Conservation (phyloP, 2,888 invertebrate genomes). For the Diarsia mendica region DNA sequence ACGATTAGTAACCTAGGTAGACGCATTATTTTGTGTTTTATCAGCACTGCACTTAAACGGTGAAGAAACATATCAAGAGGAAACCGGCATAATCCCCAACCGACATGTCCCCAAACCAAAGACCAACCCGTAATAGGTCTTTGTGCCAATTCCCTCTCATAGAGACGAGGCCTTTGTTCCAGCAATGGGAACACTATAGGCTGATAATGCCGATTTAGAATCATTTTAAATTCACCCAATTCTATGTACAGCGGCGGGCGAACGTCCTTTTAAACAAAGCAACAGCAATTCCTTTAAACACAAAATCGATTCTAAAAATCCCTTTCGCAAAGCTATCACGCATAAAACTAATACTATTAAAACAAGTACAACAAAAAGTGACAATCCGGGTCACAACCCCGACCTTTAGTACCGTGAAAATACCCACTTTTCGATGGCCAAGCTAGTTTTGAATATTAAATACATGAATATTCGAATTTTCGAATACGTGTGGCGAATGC, state of each 20-base stretch:
- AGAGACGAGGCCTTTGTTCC: too few species aligned
- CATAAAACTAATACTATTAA: slow-evolving; percentile 37
- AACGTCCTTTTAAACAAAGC: neutral
- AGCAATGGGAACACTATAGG: too few species aligned
- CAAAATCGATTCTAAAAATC: neutral
- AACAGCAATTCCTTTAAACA: slow-evolving; percentile 4
- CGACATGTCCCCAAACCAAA: too few species aligned
- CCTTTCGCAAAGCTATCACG: slow-evolving; percentile 11
- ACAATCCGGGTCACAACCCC: slow-evolving; percentile 37
- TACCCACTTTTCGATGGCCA: slow-evolving; percentile 48
- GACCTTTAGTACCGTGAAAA: slow-evolving; percentile 51
- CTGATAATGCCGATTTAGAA: too few species aligned
- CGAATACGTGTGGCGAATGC: slow-evolving; percentile 49
- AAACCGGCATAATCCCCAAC: too few species aligned
- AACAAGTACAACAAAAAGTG: slow-evolving; percentile 38
- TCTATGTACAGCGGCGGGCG: neutral
- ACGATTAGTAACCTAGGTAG: too few species aligned
- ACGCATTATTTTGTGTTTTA: too few species aligned
- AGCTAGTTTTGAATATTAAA: slow-evolving; percentile 61
- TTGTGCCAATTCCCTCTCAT: too few species aligned
- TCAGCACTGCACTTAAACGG: too few species aligned
- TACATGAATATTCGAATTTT: slow-evolving; percentile 57
- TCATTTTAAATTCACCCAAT: too few species aligned
- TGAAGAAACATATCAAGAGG: too few species aligned
- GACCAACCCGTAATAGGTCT: too few species aligned